Evolutionary conservation across 2,888 invertebrate species (phyloP), one percentile per base, ranked within the genome.

Genomic region (Teinopalpus imperialis): DNA sequence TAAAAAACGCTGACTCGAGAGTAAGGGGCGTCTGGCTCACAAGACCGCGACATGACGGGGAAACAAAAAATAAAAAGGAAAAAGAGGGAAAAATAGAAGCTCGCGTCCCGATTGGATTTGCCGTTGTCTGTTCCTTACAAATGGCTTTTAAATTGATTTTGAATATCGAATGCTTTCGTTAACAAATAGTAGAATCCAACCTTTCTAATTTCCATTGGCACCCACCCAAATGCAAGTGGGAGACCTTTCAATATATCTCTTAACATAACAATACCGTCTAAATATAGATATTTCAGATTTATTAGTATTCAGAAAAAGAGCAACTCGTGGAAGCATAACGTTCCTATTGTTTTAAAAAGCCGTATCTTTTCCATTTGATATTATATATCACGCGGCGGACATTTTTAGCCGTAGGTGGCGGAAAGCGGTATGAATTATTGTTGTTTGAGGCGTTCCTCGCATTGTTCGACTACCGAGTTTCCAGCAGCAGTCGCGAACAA

Each of bases 321-420:
- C 64, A 66, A 64, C 66, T 63, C 57, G 57, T 44, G 66, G 64
- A 66, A 65, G 66, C 62, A 59, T 61, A 70, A 68, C 74, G 69
- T 62, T 68, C 63, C 74, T 76, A 82, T 87, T 87, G 83, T 88
- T 87, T 86, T 85, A 83, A 85, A 83, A 83, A 69, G 75, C 75
- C 70, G 78, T 85, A 81, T 85, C 83, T 87, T 81, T 81, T 72
- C 81, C 81, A 78, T 87, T 81, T 81, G 73, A 79, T 81, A 79
- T 81, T 82, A 86, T 88, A 87, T 81, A 87, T 87, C 81, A 85
- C 60, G 67, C 64, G 71, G 81, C 87, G 82, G 87, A 87, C 87
- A 87, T 83, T 88, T 87, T 88, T 87, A 87, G 83, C 86, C 76
- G 85, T 87, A 83, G 86, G 86, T 85, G 86, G 86, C 81, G 86